These are phyloP conservation scores for Atethmia centrago DNA, from an alignment of 2,888 invertebrate species.

Conservation along the genomic window DNA sequence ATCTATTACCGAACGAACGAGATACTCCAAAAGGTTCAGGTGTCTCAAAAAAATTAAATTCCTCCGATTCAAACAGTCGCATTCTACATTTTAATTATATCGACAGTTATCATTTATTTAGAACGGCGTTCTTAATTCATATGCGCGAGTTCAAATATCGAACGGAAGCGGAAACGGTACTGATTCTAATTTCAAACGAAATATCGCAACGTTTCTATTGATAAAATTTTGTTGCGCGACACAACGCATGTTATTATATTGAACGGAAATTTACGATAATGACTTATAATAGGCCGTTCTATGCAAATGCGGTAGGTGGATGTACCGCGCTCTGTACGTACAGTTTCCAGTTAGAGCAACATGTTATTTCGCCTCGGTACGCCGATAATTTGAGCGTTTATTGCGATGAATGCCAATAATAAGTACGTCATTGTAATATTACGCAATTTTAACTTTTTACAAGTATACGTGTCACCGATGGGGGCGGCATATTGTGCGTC, in stretches of 20 bases:
- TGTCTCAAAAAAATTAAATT: slow-evolving; percentile 64
- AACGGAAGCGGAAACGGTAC: slow-evolving; percentile 90
- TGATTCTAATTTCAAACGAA: slow-evolving; percentile 90
- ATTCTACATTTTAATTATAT: slow-evolving; percentile 66
- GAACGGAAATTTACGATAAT: slow-evolving; percentile 89
- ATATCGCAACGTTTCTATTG: slow-evolving; percentile 89
- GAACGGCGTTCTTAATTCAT: slow-evolving; percentile 86
- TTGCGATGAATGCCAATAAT: slow-evolving; percentile 70
- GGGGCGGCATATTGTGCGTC: slow-evolving; percentile 77
- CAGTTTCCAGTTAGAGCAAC: slow-evolving; percentile 58
- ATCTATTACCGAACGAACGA: slow-evolving; percentile 72
- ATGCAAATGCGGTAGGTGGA: slow-evolving; percentile 73
- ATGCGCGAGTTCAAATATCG: slow-evolving; percentile 85
- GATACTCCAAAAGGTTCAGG: slow-evolving; percentile 71
- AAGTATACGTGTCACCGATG: slow-evolving; percentile 79
- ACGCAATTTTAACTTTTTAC: slow-evolving; percentile 84
- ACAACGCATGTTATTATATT: slow-evolving; percentile 85
- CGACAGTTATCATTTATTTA: slow-evolving; percentile 82
- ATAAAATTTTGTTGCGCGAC: slow-evolving; percentile 85
- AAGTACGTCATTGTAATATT: slow-evolving; percentile 69
- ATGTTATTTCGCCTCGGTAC: slow-evolving; percentile 57
- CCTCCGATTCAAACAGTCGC: slow-evolving; percentile 45
- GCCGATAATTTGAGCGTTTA: slow-evolving; percentile 67
- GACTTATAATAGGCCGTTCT: slow-evolving; percentile 81
- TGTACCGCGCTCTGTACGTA: slow-evolving; percentile 49